phyloP scores from a whole-genome alignment of 2,113 vertebrate species.

The Ahaetulla prasina region DNA sequence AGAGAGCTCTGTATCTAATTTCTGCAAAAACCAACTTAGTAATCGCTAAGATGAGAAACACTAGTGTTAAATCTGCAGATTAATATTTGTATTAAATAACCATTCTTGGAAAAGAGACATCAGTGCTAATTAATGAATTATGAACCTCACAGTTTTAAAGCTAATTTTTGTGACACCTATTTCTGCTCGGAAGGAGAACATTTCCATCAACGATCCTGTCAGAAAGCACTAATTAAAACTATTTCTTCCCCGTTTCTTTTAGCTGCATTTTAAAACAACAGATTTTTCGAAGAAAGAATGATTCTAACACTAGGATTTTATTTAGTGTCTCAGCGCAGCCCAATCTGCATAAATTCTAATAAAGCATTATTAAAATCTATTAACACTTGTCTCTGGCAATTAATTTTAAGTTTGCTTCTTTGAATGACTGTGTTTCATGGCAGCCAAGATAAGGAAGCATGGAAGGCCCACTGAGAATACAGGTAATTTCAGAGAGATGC shows the following conservation, averaged over 20 bases:
- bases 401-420: slow-evolving; percentile 71
- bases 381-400: slow-evolving; percentile 80
- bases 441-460: slow-evolving; percentile 57
- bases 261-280: slow-evolving; percentile 56
- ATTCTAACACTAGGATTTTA: slow-evolving; percentile 62
- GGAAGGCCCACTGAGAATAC: slow-evolving; percentile 36
- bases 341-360: slow-evolving; percentile 78
- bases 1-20: neutral
- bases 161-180: slow-evolving; percentile 65
- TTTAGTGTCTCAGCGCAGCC: slow-evolving; percentile 61
- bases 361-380: slow-evolving; percentile 79
- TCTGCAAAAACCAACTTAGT: slow-evolving; percentile 31
- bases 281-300: slow-evolving; percentile 7
- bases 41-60: slow-evolving; percentile 14
- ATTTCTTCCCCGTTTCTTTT: neutral
- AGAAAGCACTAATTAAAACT: slow-evolving; percentile 67
- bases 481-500: slow-evolving; percentile 32
- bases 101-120: slow-evolving; percentile 47
- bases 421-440: slow-evolving; percentile 66
- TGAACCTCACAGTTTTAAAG: slow-evolving; percentile 63
- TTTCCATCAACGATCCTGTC: slow-evolving; percentile 63
- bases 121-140: slow-evolving; percentile 65
- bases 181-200: slow-evolving; percentile 56
- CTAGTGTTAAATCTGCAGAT: slow-evolving; percentile 20
- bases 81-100: slow-evolving; percentile 49